phyloP scores from a whole-genome alignment of 1,140 invertebrate species.

The Triops longicaudatus region DNA sequence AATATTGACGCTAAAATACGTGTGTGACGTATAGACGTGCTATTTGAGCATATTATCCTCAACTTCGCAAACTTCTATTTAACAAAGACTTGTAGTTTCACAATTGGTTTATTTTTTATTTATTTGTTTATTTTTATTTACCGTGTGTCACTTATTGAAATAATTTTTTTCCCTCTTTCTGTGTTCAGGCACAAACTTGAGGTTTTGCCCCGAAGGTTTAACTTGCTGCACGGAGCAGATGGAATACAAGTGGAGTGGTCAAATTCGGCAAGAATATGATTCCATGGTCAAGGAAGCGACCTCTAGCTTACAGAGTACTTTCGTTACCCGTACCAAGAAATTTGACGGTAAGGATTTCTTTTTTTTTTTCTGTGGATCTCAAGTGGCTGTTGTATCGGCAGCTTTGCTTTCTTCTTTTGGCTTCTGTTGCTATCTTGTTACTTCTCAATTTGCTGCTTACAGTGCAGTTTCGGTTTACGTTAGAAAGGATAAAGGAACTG shows the following conservation, averaged over 20 bases:
- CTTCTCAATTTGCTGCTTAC: no score
- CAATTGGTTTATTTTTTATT: no score
- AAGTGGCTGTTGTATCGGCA: no score
- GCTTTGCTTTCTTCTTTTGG: no score
- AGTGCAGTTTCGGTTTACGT: no score
- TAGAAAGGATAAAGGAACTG: no score
- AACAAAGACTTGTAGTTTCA: no score
- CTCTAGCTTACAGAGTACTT: slow-evolving; percentile 35
- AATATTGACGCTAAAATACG: no score
- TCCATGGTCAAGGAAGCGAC: slow-evolving; percentile 36
- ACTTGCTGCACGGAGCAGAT: slow-evolving; percentile 43
- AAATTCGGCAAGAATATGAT: slow-evolving; percentile 40
- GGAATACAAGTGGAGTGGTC: slow-evolving; percentile 39
- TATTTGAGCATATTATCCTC: no score
- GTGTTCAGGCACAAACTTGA: slow-evolving; percentile 37
- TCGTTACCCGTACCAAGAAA: slow-evolving; percentile 37
- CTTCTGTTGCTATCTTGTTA: no score
- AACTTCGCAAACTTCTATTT: no score
- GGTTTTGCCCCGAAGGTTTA: slow-evolving; percentile 38
- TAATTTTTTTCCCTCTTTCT: slow-evolving; percentile 27
- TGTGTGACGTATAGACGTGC: no score
- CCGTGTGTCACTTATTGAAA: neutral
- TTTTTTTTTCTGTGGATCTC: neutral
- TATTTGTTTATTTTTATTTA: neutral
- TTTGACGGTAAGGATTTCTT: slow-evolving; percentile 41